Evolutionary conservation across 2,888 invertebrate genomes (phyloP), one percentile per base, ranked within the genome.

Genomic region (Macaria liturata): DNA sequence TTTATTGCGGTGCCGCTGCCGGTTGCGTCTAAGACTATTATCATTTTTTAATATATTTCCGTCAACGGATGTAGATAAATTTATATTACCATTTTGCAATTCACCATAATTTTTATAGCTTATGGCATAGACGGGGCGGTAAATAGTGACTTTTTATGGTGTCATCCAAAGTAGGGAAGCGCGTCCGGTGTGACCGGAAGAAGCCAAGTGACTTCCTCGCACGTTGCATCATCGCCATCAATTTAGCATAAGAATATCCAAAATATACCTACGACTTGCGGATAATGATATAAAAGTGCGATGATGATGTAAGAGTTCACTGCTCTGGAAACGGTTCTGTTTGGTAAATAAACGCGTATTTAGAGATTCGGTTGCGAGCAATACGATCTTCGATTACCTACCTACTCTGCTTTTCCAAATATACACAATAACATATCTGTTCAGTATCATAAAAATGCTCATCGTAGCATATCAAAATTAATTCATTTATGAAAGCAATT

Each of bases 121-220:
- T 54, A 5, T n/a, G 8, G 6, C 42, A 9, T 42, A 42, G 32
- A 50, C 49, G 9, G 43, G 34, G 50, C 50, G 46, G 31, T 47
- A 56, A 61, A 54, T 62, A 54, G 58, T 37, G 45, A 51, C 30
- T 60, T 55, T 61, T 63, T 66, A 66, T 66, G 54, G 61, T 57
- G 59, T 59, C 61, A 32, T 45, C 56, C 52, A 55, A 67, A 63
- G 52, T 48, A 57, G 63, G 63, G 60, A 62, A 63, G 64, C 61
- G 59, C 70, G 69, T 77, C 78, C 76, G 75, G 71, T 20, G 20
- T 20, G 20, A 20, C 70, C 69, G 75, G 70, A 75, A 75, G 70
- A 63, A 62, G 62, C 45, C 66, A 54, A 69, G 70, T 67, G 65
- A 67, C 75, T 73, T 69, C 66, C 70, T 73, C 62, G 60, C 62